Evolutionary conservation across 2,797 vertebrate species (phyloP).

Genomic region (Hydrophis major): DNA sequence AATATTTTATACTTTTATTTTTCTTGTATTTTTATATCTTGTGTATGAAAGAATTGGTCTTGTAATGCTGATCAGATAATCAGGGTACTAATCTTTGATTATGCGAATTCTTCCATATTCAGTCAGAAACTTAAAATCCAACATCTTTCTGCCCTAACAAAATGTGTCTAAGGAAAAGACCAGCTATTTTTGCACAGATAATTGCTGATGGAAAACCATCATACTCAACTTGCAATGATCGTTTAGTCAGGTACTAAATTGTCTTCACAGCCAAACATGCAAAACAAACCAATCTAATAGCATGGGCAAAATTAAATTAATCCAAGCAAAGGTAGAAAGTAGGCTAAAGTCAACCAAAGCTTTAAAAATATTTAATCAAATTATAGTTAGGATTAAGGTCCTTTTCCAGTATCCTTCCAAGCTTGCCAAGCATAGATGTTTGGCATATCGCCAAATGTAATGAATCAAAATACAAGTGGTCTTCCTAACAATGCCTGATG

Average conservation of each 20-base stretch:
- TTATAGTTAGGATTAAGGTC: constrained; percentile 40
- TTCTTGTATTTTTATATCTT: background rate
- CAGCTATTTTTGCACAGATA: background rate
- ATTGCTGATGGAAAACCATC: background rate
- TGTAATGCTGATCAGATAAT: background rate
- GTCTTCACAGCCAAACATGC: constrained; percentile 19
- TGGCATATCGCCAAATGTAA: constrained; percentile 59
- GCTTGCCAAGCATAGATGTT: constrained; percentile 58
- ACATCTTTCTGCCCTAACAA: background rate
- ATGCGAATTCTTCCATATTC: background rate
- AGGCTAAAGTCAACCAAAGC: constrained; percentile 37
- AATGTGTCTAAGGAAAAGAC: background rate
- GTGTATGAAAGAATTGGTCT: background rate
- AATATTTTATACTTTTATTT: background rate
- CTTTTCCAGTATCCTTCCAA: constrained; percentile 40
- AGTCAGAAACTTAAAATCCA: background rate
- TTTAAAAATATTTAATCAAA: constrained; percentile 50
- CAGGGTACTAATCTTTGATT: background rate
- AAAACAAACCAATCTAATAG: background rate
- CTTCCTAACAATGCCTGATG: constrained; percentile 43
- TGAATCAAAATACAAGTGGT: constrained; percentile 56
- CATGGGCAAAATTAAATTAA: constrained; percentile 42
- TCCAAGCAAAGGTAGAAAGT: constrained; percentile 31
- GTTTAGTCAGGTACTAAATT: background rate
- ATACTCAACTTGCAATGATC: background rate